Percentiles rank a stretch among this genome's conserved stretches.
Evolutionary conservation across 2,888 invertebrate species (phyloP).

Genomic region (Drosophila percnosoma): DNA sequence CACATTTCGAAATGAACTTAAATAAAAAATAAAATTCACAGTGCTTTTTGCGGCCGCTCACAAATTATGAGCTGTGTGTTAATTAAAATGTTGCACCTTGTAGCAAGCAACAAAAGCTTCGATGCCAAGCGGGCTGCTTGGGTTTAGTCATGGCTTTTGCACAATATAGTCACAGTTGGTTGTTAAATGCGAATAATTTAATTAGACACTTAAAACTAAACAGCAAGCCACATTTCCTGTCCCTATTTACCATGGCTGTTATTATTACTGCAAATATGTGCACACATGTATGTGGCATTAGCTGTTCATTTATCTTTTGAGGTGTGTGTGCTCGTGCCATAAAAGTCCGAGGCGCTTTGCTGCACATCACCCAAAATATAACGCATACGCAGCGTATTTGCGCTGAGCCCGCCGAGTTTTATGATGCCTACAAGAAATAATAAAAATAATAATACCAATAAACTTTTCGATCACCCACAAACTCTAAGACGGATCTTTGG

Average conservation of each 20-base stretch:
- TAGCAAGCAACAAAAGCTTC: constrained; percentile 44
- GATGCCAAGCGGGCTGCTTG: constrained; percentile 20
- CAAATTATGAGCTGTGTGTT: constrained; percentile 70
- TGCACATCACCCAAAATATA: constrained; percentile 7
- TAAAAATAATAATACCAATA: not conserved
- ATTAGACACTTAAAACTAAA: constrained; percentile 76
- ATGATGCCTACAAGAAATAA: not conserved
- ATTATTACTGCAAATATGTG: constrained; percentile 22
- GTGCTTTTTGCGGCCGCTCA: constrained; percentile 45
- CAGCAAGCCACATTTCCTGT: constrained; percentile 43
- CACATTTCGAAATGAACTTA: constrained; percentile 24
- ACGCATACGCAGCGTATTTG: constrained; percentile 40
- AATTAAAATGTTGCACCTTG: constrained; percentile 79
- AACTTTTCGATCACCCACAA: not conserved
- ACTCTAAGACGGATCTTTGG: not conserved
- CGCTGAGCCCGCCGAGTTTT: not conserved
- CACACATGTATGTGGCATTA: constrained; percentile 27
- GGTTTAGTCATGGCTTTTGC: constrained; percentile 75
- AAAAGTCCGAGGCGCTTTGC: constrained; percentile 10
- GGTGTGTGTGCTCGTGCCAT: constrained; percentile 20
- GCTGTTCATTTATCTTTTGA: constrained; percentile 32
- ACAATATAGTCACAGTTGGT: constrained; percentile 73
- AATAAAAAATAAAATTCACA: constrained; percentile 35
- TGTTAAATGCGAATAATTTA: constrained; percentile 78
- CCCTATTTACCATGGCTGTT: constrained; percentile 36